These are phyloP conservation scores for Champsocephalus esox DNA, from an alignment of 2,797 vertebrate genomes.

Conservation along the genomic window DNA sequence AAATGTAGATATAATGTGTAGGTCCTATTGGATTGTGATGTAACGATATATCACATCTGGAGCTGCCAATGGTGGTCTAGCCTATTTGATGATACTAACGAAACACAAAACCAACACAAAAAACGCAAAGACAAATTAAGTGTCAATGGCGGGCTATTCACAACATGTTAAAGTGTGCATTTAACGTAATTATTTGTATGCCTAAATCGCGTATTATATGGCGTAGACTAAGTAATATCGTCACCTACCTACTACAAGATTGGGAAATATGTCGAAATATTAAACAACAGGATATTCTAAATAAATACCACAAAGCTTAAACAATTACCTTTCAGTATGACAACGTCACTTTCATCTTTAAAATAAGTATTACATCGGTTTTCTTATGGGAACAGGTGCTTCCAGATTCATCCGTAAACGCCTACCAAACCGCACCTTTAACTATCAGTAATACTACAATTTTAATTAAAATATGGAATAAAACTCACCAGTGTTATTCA, in stretches of 20 bases:
- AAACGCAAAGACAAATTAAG: not conserved
- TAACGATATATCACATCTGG: not conserved
- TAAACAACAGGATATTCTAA: not conserved
- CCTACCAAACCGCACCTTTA: constrained; percentile 13
- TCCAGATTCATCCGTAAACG: not conserved
- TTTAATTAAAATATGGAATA: not conserved
- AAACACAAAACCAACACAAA: not conserved
- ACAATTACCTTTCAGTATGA: not conserved
- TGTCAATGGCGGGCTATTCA: not conserved
- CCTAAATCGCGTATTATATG: not conserved
- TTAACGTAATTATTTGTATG: not conserved
- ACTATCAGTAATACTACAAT: not conserved
- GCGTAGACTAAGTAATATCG: not conserved
- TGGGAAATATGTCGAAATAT: not conserved
- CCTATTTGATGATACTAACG: not conserved
- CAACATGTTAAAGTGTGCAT: not conserved
- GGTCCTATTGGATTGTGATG: not conserved
- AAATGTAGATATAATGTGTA: not conserved
- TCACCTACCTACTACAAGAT: not conserved
- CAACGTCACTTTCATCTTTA: not conserved
- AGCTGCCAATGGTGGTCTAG: not conserved
- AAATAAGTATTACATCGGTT: not conserved
- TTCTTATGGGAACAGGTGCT: constrained; percentile 58
- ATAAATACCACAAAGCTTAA: not conserved
- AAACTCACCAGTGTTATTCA: constrained; percentile 60